phyloP scores from a whole-genome alignment of 2,797 vertebrate genomes.

The Garrulus glandarius region DNA sequence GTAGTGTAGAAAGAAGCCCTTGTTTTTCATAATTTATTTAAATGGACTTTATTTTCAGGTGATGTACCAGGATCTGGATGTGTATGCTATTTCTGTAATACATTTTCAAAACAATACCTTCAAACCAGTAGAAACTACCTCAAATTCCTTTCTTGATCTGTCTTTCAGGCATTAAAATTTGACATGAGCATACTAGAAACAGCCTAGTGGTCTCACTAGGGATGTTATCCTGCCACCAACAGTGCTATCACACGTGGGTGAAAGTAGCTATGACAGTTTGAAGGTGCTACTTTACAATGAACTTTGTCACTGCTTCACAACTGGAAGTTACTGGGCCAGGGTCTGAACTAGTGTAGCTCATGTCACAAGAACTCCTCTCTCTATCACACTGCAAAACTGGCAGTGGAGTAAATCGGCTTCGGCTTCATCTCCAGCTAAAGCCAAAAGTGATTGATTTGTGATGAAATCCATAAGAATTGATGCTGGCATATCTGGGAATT shows the following conservation, averaged over 20 bases:
- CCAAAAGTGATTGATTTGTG: not conserved
- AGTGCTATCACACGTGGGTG: not conserved
- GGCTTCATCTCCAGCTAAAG: not conserved
- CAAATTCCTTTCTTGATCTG: not conserved
- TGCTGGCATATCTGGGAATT: rapidly evolving
- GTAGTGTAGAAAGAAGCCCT: not conserved
- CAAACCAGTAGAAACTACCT: not conserved
- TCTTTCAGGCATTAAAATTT: not conserved
- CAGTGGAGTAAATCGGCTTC: not conserved
- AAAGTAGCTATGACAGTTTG: not conserved
- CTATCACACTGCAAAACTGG: rapidly evolving
- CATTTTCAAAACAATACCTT: not conserved
- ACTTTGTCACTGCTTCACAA: not conserved
- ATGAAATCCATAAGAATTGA: not conserved
- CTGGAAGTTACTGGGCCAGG: not conserved
- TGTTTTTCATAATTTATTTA: not conserved
- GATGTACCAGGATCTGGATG: not conserved
- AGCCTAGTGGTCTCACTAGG: not conserved
- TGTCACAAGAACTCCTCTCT: not conserved
- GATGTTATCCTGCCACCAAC: not conserved
- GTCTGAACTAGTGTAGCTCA: not conserved
- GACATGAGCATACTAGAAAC: not conserved
- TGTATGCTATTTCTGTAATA: not conserved
- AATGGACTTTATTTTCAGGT: not conserved
- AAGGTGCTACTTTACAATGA: not conserved